Evolutionary conservation across 2,113 vertebrate species (phyloP), one percentile per base, ranked within the genome.

Genomic region (Isurus oxyrinchus): DNA sequence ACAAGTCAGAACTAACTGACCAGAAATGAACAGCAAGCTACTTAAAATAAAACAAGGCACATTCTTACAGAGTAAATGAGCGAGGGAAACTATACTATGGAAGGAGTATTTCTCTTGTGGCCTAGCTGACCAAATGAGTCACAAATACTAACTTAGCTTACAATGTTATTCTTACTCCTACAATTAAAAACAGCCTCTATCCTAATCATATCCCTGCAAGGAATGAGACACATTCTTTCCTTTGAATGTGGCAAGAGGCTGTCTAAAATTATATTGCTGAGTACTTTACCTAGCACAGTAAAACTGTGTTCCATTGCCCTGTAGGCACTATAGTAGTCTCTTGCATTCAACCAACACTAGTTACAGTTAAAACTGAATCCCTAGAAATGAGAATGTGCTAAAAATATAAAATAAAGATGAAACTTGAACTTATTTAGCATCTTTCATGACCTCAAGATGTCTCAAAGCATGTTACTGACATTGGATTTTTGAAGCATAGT

Each of bases 81-180:
- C 59, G 61, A 40, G 40, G 57, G 0, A n/a, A 93, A n/a, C 31
- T 61, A 27, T 55, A 55, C 27, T 14, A 59, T 10, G 57, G 59
- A 93, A 59, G 90, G 16, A 63, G 59, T 35, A 84, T 49, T 84
- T 84, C 40, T 84, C 61, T 94, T 63, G n/a, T 21, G 21, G 57
- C n/a, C 35, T 14, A 16, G 16, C 90, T 94, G 90, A 94, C 81
- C 44, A 94, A 61, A 63, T 63, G 90, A 94, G 90, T 94, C 90
- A 94, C 16, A n/a, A 94, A 40, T 66, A 63, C 31, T 63, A 63
- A 44, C 14, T 84, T 84, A 63, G 90, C 90, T n/a, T 40, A 40
- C n/a, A 40, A 35, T 63, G 59, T 44, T 63, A 94, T 94, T 40
- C 59, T 61, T 59, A 44, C n/a, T 94, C 90, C 59, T 63, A 40